These are phyloP conservation scores for Megalops atlanticus DNA, from an alignment of 2,113 vertebrate genomes.

Conservation along the genomic window DNA sequence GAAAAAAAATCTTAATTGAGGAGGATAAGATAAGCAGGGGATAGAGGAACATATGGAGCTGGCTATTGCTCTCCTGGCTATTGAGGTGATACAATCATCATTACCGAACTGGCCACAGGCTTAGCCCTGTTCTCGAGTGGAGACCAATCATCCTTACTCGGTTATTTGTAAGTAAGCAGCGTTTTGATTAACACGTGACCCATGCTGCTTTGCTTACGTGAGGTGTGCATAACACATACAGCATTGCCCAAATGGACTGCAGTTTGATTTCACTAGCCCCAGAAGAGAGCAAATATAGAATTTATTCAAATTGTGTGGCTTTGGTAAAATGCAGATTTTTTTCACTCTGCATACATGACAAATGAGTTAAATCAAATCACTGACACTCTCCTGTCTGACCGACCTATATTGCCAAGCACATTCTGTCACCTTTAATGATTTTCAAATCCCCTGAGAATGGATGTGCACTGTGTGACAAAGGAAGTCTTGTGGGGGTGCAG, in stretches of 20 bases:
- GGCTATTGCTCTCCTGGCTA: slow-evolving; percentile 11
- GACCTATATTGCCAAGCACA: no score
- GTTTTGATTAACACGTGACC: background rate
- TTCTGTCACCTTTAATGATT: no score
- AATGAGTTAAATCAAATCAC: no score
- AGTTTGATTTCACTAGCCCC: background rate
- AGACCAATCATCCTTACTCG: background rate
- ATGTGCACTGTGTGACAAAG: no score
- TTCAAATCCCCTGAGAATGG: no score
- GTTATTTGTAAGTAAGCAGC: background rate
- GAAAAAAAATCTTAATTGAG: slow-evolving; percentile 30
- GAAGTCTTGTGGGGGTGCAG: no score
- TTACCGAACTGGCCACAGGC: background rate
- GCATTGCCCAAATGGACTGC: background rate
- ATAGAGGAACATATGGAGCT: slow-evolving; percentile 33
- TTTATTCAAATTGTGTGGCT: background rate
- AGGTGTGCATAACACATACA: background rate
- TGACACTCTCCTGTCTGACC: no score
- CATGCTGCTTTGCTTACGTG: background rate
- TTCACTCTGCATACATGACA: background rate
- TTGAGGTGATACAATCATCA: slow-evolving; percentile 11
- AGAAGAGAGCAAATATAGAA: background rate
- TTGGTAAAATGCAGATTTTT: background rate
- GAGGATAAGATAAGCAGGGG: slow-evolving; percentile 25
- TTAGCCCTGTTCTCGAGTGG: background rate